These are phyloP conservation scores for Pituophis catenifer DNA, from an alignment of 2,113 vertebrate genomes.

Conservation along the genomic window DNA sequence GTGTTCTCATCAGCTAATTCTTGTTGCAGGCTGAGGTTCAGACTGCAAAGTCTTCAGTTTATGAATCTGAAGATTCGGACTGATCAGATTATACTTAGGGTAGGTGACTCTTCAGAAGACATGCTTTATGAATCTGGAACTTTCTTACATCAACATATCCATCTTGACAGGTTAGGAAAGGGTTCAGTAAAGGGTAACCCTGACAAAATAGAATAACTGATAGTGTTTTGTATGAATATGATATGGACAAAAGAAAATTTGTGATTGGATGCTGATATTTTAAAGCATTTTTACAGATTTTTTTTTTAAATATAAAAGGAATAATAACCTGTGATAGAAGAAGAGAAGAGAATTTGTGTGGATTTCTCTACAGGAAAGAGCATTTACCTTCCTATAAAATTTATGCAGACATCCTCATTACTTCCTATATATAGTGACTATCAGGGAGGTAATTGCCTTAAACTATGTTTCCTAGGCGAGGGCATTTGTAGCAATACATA, in stretches of 20 bases:
- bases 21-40: not conserved
- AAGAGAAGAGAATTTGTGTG: not conserved
- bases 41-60: not conserved
- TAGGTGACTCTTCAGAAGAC: not conserved
- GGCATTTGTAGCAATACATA: not conserved
- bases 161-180: not conserved
- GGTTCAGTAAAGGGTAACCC: not conserved
- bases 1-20: not conserved
- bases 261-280: not conserved
- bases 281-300: not conserved
- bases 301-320: not conserved
- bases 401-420: not conserved
- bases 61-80: not conserved
- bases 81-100: not conserved
- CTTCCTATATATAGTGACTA: not conserved
- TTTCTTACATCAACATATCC: not conserved
- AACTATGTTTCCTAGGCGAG: not conserved
- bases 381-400: not conserved
- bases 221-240: not conserved
- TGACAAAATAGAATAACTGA: not conserved
- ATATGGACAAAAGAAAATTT: not conserved
- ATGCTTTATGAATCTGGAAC: not conserved
- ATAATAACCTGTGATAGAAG: not conserved
- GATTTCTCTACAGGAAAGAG: not conserved
- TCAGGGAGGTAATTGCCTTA: not conserved